Base-by-base conservation (phyloP, 2,888 invertebrate genomes). In the Neria commutata region DNA sequence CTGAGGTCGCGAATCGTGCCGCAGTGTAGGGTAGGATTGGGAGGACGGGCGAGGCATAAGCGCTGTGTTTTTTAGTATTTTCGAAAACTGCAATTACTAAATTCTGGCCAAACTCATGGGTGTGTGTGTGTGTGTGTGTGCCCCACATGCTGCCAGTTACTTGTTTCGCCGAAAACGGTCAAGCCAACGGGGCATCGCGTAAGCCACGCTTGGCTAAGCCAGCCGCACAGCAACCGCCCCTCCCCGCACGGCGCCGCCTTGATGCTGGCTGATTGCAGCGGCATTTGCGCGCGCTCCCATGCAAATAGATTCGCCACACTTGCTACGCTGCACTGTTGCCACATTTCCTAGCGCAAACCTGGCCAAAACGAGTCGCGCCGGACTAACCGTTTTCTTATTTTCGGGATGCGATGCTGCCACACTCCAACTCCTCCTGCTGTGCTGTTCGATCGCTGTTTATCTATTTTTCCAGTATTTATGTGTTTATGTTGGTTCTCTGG, bases 161-260 rank as follows among this genome's bases (percentile, higher is more conserved):
- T 29, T 8, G 37, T n/a, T 37, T n/a, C 37, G 33, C 45, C 45
- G 47, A 33, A 46, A 55, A 58, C 48, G 56, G 60, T 46, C 53
- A 59, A 60, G 54, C 34, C 51, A 59, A 57, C 60, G 60, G 57
- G 55, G 40, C 53, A 34, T 17, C n/a, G 40, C 40, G 47, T 24
- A 29, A 6, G 11, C 6, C 29, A 29, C 11, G 6, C 11, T 6
- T 11, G 11, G 29, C n/a, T 29, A 6, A 29, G 29, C 11, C 29
- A 29, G 29, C 11, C 29, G 11, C 6, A 8, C 11, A 29, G 29
- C 29, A 37, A 37, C 14, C 37, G 37, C 6, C n/a, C 6, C n/a
- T n/a, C 4, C 37, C 6, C n/a, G n/a, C 4, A 37, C 37, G n/a
- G 11, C 6, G 29, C 29, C 29, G 29, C 29, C 11, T 6, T 11